A percentile compares a stretch with the other conserved stretches of the same genome.
phyloP scores from a whole-genome alignment of 2,113 vertebrate species.

The Xenus cinereus region DNA sequence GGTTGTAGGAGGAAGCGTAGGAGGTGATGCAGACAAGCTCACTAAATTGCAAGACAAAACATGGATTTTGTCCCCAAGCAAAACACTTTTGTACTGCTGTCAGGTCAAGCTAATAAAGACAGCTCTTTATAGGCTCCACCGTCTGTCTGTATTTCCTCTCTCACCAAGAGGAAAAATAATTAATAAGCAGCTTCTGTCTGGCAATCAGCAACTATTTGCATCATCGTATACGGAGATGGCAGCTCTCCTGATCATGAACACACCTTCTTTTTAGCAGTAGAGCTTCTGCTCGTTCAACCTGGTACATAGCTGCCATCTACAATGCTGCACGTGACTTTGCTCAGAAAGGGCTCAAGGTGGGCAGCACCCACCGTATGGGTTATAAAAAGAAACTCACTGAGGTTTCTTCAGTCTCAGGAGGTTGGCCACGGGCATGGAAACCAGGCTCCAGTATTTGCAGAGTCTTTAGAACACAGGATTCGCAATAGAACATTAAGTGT shows the following conservation, averaged over 20 bases:
- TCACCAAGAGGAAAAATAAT: constrained; percentile 40
- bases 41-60: constrained; percentile 40
- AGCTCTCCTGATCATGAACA: background rate
- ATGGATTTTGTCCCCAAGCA: constrained; percentile 62
- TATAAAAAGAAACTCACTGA: background rate
- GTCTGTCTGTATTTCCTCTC: constrained; percentile 13
- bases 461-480: background rate
- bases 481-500: background rate
- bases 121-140: background rate
- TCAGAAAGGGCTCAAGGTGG: background rate
- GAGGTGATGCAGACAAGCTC: constrained; percentile 52
- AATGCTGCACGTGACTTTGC: fast-evolving
- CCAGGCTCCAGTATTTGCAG: background rate
- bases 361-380: fast-evolving
- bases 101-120: constrained; percentile 51
- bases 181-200: constrained; percentile 61
- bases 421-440: background rate
- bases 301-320: fast-evolving
- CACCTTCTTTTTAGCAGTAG: background rate
- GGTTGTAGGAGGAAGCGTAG: constrained; percentile 37
- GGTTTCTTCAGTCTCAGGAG: background rate
- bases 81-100: constrained; percentile 44
- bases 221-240: background rate
- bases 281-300: background rate
- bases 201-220: constrained; percentile 38